Conservation (phyloP, 2,113 vertebrate genomes). For the Equus przewalskii region DNA sequence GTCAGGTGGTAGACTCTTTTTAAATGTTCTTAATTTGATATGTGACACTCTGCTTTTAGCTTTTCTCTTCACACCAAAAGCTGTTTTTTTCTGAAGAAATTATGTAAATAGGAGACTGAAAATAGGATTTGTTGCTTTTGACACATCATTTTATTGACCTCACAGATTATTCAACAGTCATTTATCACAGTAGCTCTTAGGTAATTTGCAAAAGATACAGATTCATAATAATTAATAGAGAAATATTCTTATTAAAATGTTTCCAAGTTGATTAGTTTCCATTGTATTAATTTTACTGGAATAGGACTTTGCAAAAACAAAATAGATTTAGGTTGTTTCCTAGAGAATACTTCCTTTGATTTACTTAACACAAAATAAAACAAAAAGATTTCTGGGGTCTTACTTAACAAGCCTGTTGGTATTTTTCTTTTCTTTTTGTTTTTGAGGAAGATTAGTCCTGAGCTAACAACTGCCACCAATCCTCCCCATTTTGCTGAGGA, state of each 20-base stretch:
- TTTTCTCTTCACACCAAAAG: not conserved
- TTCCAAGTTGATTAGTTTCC: not conserved
- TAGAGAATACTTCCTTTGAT: not conserved
- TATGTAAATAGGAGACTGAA: not conserved
- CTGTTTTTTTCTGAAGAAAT: slow-evolving; percentile 31
- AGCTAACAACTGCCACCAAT: no score
- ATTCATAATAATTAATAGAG: not conserved
- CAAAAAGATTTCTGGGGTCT: not conserved
- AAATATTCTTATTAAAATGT: not conserved
- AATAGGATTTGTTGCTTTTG: not conserved
- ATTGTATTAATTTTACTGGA: not conserved
- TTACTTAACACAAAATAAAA: not conserved
- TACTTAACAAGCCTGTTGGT: not conserved
- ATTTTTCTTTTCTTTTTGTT: no score
- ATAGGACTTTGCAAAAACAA: not conserved
- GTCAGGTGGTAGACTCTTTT: not conserved
- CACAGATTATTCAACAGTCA: not conserved
- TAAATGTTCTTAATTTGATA: not conserved
- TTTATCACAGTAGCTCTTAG: not conserved
- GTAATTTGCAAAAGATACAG: not conserved
- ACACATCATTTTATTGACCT: not conserved
- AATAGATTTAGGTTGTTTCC: not conserved
- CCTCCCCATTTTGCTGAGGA: no score
- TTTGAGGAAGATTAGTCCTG: no score
- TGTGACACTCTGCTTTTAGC: not conserved